phyloP scores from a whole-genome alignment of 1,140 invertebrate species.

The Pogonus chalceus region DNA sequence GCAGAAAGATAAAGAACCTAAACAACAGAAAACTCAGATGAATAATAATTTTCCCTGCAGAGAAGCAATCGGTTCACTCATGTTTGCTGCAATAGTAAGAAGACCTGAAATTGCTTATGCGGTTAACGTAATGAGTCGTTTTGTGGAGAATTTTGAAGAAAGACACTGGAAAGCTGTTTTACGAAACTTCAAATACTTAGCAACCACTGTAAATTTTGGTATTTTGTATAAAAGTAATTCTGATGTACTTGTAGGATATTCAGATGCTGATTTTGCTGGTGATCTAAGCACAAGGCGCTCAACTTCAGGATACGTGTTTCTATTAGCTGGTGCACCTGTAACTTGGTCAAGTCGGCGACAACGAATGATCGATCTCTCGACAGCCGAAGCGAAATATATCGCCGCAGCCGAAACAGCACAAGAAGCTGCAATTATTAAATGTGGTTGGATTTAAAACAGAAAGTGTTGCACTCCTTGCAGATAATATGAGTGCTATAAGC shows the following conservation, averaged over 20 bases:
- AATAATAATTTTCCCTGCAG: background rate
- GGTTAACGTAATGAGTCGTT: background rate
- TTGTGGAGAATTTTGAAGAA: background rate
- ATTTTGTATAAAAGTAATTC: background rate
- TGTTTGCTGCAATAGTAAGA: constrained; percentile 6
- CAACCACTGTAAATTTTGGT: background rate
- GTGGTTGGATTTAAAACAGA: constrained; percentile 22
- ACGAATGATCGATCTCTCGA: constrained; percentile 25
- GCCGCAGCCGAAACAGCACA: constrained; percentile 26
- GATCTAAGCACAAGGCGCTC: constrained; percentile 25
- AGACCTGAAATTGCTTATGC: constrained; percentile 9
- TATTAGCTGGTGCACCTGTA: constrained; percentile 22
- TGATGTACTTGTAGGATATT: too few species aligned
- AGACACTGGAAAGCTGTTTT: too few species aligned
- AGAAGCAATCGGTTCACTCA: constrained; percentile 9
- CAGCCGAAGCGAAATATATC: constrained; percentile 36
- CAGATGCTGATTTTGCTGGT: constrained; percentile 29
- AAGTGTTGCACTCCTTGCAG: constrained; percentile 9
- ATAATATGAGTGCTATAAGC: constrained; percentile 22
- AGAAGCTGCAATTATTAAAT: constrained; percentile 25
- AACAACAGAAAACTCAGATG: too few species aligned
- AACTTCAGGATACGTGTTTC: constrained; percentile 22
- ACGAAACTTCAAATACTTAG: too few species aligned
- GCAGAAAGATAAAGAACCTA: too few species aligned
- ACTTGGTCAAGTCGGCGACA: constrained; percentile 33